Conservation (phyloP, 2,113 vertebrate species). For the Psammodynastes pulverulentus region DNA sequence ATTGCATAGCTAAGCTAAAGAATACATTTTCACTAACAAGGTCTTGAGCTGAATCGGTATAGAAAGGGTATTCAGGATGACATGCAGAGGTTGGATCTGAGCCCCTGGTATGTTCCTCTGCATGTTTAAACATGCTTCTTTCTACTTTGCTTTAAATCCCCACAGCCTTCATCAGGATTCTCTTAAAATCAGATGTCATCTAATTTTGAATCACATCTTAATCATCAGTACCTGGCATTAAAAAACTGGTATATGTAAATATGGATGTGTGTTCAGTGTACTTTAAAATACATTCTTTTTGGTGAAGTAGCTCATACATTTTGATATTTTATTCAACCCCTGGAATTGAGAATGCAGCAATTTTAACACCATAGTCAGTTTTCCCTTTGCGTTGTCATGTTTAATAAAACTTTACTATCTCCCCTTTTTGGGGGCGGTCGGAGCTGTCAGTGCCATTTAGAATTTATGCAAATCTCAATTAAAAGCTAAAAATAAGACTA, state of each 20-base stretch:
- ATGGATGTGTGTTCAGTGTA: neutral
- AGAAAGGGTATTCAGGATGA: constrained; percentile 48
- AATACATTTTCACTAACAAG: constrained; percentile 55
- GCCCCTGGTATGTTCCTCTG: neutral
- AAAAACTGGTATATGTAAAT: neutral
- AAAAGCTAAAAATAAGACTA: neutral
- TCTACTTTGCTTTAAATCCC: constrained; percentile 44
- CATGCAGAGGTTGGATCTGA: constrained; percentile 13
- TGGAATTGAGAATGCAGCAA: neutral
- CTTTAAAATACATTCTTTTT: neutral
- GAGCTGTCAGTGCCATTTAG: neutral
- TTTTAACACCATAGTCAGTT: neutral
- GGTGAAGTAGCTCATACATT: neutral
- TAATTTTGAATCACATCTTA: constrained; percentile 3
- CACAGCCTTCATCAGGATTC: constrained; percentile 9
- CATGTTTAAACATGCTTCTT: neutral
- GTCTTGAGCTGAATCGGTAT: constrained; percentile 46
- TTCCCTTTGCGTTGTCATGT: neutral
- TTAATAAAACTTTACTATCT: neutral
- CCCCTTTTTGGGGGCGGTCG: neutral
- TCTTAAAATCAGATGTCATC: constrained; percentile 48
- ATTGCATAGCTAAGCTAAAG: constrained; percentile 61
- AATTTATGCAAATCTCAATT: neutral
- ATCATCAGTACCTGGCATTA: neutral
- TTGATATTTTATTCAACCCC: neutral